Conservation (phyloP, 2,797 vertebrate species). For the Brotula barbata region DNA sequence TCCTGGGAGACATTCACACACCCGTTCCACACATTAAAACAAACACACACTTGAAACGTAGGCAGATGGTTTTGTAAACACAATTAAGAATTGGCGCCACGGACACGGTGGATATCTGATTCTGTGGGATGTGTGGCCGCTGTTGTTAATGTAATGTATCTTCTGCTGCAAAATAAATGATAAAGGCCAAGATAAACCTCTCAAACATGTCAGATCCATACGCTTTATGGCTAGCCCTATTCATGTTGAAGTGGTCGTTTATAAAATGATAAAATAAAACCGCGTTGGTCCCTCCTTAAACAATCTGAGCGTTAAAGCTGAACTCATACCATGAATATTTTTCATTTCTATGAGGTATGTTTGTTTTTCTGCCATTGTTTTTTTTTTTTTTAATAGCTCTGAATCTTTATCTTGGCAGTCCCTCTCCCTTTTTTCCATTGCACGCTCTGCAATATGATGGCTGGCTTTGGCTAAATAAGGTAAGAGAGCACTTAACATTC, state of each 20-base stretch:
- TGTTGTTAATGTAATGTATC: slow-evolving; percentile 17
- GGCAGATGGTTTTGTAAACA: slow-evolving; percentile 3
- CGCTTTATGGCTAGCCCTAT: slow-evolving; percentile 36
- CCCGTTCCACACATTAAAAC: slow-evolving; percentile 5
- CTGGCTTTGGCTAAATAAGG: slow-evolving; percentile 70
- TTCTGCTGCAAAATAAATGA: slow-evolving; percentile 32
- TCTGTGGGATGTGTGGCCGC: slow-evolving; percentile 21
- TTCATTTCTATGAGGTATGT: slow-evolving; percentile 43
- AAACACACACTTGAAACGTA: slow-evolving; percentile 6
- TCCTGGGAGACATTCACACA: slow-evolving; percentile 26
- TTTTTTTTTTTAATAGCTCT: slow-evolving; percentile 33
- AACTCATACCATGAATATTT: slow-evolving; percentile 56
- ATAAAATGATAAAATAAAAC: too few species aligned
- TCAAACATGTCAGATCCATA: slow-evolving; percentile 53
- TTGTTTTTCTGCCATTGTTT: slow-evolving; percentile 59
- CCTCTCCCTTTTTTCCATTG: slow-evolving; percentile 28
- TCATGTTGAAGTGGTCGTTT: slow-evolving; percentile 37
- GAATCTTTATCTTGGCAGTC: slow-evolving; percentile 51
- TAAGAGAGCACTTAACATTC: slow-evolving; percentile 66
- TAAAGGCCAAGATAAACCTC: slow-evolving; percentile 14
- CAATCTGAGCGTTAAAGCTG: slow-evolving; percentile 30
- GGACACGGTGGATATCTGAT: slow-evolving; percentile 10
- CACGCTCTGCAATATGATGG: slow-evolving; percentile 48
- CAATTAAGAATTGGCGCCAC: not conserved
- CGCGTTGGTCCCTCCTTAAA: slow-evolving; percentile 41